Conservation (phyloP, 2,888 invertebrate genomes). For the Crepidodera aurea region DNA sequence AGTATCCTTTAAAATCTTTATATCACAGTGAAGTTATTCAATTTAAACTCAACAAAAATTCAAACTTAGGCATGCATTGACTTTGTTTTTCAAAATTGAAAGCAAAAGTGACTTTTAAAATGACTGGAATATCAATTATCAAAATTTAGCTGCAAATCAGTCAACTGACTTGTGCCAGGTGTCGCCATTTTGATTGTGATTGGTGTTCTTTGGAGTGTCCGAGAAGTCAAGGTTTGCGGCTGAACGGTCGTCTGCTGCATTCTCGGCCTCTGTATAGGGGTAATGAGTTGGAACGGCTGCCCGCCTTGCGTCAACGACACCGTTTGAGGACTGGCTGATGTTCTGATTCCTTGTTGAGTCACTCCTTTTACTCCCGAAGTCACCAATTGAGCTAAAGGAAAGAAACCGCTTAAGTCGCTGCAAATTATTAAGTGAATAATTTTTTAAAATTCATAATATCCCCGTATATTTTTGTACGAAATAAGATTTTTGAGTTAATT, state of each 20-base stretch:
- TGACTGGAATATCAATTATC: slow-evolving; percentile 50
- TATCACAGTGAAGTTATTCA: slow-evolving; percentile 44
- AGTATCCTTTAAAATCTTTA: slow-evolving; percentile 21
- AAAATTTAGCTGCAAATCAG: slow-evolving; percentile 58
- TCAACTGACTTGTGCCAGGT: slow-evolving; percentile 61
- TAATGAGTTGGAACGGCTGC: slow-evolving; percentile 58
- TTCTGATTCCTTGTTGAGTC: slow-evolving; percentile 55
- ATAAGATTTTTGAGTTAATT: too few species aligned
- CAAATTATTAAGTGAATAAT: too few species aligned
- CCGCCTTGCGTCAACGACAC: slow-evolving; percentile 54
- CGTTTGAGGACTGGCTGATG: slow-evolving; percentile 52
- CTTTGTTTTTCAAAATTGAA: slow-evolving; percentile 26
- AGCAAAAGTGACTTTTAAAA: slow-evolving; percentile 23
- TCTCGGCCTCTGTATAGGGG: slow-evolving; percentile 57
- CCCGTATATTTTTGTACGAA: too few species aligned
- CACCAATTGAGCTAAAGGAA: slow-evolving; percentile 68
- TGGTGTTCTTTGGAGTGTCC: slow-evolving; percentile 57
- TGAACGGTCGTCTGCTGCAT: slow-evolving; percentile 48
- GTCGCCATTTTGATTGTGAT: slow-evolving; percentile 60
- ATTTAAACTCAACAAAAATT: slow-evolving; percentile 21
- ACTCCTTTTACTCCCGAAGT: slow-evolving; percentile 70
- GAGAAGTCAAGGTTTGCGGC: slow-evolving; percentile 52
- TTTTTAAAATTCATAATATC: too few species aligned
- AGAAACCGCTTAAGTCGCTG: too few species aligned
- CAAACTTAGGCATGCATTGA: slow-evolving; percentile 46